These are phyloP conservation scores for Pseudorectes ferrugineus DNA, from an alignment of 2,113 vertebrate genomes.

Conservation along the genomic window DNA sequence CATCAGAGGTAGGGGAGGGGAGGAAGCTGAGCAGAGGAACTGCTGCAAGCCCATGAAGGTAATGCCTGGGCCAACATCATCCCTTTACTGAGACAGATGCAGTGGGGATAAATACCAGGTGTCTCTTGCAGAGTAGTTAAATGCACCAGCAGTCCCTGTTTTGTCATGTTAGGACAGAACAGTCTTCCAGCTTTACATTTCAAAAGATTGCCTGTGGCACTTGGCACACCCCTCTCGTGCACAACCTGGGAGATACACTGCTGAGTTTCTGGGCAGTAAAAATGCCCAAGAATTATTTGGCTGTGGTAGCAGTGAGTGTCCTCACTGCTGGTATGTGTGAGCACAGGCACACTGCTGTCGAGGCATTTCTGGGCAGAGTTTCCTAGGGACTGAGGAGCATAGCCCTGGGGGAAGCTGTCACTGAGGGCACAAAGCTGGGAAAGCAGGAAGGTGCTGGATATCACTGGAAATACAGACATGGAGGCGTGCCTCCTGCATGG, in stretches of 20 bases:
- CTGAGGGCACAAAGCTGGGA: neutral
- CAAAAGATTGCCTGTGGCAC: neutral
- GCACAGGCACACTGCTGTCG: neutral
- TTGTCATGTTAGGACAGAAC: neutral
- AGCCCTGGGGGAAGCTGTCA: neutral
- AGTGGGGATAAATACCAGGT: conserved; percentile 18
- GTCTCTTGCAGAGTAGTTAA: neutral
- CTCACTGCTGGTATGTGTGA: neutral
- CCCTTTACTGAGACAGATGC: neutral
- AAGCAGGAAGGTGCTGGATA: neutral
- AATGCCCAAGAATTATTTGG: neutral
- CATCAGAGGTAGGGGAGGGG: neutral
- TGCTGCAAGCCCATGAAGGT: neutral
- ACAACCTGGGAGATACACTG: neutral
- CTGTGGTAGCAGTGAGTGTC: neutral
- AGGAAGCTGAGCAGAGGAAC: neutral
- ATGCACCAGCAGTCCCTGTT: neutral
- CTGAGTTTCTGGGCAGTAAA: neutral
- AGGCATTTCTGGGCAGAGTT: neutral
- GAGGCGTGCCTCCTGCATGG: neutral
- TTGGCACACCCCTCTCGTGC: neutral
- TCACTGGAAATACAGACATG: neutral
- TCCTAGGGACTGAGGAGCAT: neutral
- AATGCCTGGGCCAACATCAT: neutral
- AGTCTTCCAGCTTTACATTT: neutral